These are phyloP conservation scores for Yoshiicerus persimilis DNA, from an alignment of 1,140 invertebrate species.

Conservation along the genomic window DNA sequence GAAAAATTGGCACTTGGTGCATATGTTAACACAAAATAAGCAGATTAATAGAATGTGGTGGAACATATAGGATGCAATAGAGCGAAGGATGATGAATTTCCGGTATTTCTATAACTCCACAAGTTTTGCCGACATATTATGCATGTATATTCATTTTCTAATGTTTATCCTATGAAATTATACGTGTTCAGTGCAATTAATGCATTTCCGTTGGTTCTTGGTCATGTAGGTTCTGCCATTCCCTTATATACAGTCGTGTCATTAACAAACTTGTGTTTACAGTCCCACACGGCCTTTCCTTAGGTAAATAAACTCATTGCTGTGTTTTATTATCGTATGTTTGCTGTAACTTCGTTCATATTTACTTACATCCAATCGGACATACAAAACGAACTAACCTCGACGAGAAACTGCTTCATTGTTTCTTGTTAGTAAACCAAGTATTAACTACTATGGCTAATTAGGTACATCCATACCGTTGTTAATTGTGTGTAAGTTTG, in stretches of 20 bases:
- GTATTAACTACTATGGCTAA: not conserved
- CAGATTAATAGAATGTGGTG: not conserved
- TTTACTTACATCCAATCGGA: not conserved
- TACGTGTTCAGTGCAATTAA: slow-evolving; percentile 1
- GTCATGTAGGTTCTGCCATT: not conserved
- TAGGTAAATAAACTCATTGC: not conserved
- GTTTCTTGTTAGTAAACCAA: not conserved
- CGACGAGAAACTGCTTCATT: not conserved
- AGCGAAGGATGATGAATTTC: not conserved
- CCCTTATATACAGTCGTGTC: not conserved
- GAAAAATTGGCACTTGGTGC: not conserved
- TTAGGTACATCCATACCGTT: not conserved
- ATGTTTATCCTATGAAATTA: not conserved
- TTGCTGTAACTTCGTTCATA: not conserved
- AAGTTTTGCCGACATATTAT: not conserved
- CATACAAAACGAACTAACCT: not conserved
- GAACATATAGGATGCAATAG: not conserved
- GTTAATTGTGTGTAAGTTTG: not conserved
- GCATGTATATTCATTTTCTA: not conserved
- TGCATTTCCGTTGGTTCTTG: not conserved
- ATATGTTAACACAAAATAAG: not conserved
- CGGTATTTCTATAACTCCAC: not conserved
- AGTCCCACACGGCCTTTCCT: not conserved
- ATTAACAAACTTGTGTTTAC: not conserved
- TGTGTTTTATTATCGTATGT: not conserved